These are phyloP conservation scores for Smithornis capensis DNA, from an alignment of 2,113 vertebrate genomes.

Conservation along the genomic window DNA sequence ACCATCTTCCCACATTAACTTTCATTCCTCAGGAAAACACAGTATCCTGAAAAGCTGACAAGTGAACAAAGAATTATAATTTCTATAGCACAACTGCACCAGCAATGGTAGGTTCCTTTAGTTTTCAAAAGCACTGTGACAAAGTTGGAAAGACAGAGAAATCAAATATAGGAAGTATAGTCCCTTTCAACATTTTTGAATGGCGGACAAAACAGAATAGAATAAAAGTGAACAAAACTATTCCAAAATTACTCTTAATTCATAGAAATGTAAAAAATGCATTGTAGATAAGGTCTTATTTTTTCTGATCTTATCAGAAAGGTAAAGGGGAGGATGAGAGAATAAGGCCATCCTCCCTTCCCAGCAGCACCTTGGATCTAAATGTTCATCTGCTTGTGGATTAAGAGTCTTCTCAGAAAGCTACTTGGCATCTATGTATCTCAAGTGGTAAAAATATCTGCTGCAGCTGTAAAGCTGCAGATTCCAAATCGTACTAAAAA, in stretches of 20 bases:
- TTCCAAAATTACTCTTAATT: background rate
- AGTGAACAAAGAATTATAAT: background rate
- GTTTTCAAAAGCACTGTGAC: background rate
- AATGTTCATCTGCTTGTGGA: background rate
- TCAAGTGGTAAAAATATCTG: background rate
- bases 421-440: fast-evolving
- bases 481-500: background rate
- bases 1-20: background rate
- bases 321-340: background rate
- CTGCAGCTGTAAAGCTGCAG: background rate
- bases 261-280: background rate
- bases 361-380: background rate
- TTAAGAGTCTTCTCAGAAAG: background rate
- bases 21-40: background rate
- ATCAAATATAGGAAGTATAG: background rate
- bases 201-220: background rate
- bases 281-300: background rate
- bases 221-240: background rate
- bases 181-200: background rate
- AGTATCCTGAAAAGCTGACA: background rate
- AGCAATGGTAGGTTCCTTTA: background rate
- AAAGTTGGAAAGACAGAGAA: background rate
- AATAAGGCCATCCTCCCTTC: background rate
- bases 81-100: background rate
- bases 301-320: background rate